phyloP scores from a whole-genome alignment of 2,113 vertebrate species.

The Toxotes chatareus region DNA sequence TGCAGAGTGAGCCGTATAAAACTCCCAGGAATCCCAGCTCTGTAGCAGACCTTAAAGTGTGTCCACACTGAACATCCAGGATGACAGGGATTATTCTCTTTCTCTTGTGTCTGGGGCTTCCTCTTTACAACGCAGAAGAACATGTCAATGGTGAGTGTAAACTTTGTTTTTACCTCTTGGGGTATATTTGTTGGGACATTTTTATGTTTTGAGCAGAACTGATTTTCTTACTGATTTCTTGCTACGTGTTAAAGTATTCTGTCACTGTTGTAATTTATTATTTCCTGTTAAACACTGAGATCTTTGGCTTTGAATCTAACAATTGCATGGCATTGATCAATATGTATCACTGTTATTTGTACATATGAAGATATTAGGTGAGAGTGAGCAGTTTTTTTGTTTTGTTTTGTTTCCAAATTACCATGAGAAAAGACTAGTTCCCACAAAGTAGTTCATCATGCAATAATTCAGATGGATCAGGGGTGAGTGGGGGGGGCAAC shows the following conservation, averaged over 20 bases:
- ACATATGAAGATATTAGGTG: background rate
- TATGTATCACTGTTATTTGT: background rate
- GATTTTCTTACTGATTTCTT: background rate
- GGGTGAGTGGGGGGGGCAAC: background rate
- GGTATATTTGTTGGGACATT: background rate
- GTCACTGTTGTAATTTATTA: background rate
- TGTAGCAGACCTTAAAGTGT: conserved; percentile 49
- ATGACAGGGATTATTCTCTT: conserved; percentile 77
- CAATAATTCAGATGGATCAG: background rate
- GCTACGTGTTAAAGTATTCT: too few species aligned
- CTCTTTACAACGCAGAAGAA: conserved; percentile 76
- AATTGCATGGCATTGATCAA: background rate
- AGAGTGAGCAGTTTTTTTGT: background rate
- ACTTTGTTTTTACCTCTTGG: background rate
- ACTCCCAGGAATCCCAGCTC: conserved; percentile 58
- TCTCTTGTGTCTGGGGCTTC: conserved; percentile 69
- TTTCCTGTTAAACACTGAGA: background rate
- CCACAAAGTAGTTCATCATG: background rate
- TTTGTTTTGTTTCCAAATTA: background rate
- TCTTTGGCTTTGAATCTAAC: background rate
- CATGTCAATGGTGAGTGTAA: conserved; percentile 80
- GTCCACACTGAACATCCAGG: conserved; percentile 49
- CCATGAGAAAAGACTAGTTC: background rate
- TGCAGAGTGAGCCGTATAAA: conserved; percentile 75
- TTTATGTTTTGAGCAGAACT: background rate